Conservation (phyloP, 2,888 invertebrate genomes). For the Gandaritis pyraliata region DNA sequence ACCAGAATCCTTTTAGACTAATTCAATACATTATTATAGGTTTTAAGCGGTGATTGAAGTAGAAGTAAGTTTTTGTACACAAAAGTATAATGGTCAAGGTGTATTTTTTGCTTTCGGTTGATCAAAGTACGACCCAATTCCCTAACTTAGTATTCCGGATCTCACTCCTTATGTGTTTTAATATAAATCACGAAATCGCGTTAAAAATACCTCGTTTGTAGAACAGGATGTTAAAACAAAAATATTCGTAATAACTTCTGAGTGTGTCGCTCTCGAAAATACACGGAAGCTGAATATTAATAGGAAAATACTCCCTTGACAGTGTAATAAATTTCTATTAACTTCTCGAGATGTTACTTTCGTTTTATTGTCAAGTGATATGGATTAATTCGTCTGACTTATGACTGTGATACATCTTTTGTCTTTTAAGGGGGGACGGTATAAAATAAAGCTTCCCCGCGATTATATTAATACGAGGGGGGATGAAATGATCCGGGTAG, state of each 20-base stretch:
- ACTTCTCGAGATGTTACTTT: slow-evolving; percentile 80
- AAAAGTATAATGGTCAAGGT: too few species aligned
- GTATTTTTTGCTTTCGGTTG: too few species aligned
- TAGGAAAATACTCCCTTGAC: slow-evolving; percentile 54
- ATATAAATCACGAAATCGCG: slow-evolving; percentile 24
- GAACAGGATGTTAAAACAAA: slow-evolving; percentile 30
- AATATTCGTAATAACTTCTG: slow-evolving; percentile 25
- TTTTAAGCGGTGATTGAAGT: too few species aligned
- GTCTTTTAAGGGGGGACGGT: slow-evolving; percentile 66
- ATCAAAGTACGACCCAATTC: slow-evolving; percentile 6
- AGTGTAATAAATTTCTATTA: slow-evolving; percentile 79
- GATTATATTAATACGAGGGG: slow-evolving; percentile 81
- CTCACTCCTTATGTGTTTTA: background rate
- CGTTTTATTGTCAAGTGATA: slow-evolving; percentile 82
- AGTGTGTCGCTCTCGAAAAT: slow-evolving; percentile 34
- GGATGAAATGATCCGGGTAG: slow-evolving; percentile 71
- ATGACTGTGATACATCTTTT: slow-evolving; percentile 82
- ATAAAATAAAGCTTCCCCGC: slow-evolving; percentile 80
- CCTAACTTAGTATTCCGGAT: slow-evolving; percentile 4
- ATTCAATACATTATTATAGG: too few species aligned
- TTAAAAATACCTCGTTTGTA: slow-evolving; percentile 26
- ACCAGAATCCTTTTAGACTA: too few species aligned
- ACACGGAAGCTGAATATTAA: slow-evolving; percentile 38
- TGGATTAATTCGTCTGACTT: slow-evolving; percentile 83
- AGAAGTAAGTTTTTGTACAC: too few species aligned